These are phyloP conservation scores for Larimichthys crocea DNA, from an alignment of 2,113 vertebrate genomes.

Conservation along the genomic window DNA sequence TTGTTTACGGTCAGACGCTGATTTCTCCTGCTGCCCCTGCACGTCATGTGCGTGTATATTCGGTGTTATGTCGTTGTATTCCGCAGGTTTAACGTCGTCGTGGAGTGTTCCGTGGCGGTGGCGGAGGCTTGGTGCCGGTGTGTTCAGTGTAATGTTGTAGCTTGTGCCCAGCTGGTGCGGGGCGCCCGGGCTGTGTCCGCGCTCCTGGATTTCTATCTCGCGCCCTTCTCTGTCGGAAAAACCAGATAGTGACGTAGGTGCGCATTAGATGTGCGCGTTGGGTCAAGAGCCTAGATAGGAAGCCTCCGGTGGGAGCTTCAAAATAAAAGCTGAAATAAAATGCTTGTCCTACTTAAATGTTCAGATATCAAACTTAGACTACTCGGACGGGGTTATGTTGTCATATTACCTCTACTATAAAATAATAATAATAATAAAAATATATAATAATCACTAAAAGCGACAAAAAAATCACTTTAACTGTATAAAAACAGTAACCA, in stretches of 20 bases:
- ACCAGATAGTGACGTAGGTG: slow-evolving; percentile 71
- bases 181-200: slow-evolving; percentile 63
- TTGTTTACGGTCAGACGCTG: slow-evolving; percentile 36
- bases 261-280: slow-evolving; percentile 57
- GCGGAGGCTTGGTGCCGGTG: not conserved
- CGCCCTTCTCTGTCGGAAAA: slow-evolving; percentile 69
- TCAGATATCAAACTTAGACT: not conserved
- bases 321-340: slow-evolving; percentile 10
- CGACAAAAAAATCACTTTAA: no score
- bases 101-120: rapidly evolving
- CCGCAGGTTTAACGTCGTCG: not conserved
- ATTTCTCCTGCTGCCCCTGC: not conserved
- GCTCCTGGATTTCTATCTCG: slow-evolving; percentile 83
- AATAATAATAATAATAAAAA: not conserved
- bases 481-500: no score
- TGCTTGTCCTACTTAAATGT: not conserved
- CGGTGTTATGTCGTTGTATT: not conserved
- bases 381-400: not conserved
- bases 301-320: slow-evolving; percentile 24
- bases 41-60: slow-evolving; percentile 35
- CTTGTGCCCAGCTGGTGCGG: slow-evolving; percentile 36
- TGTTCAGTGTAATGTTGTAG: not conserved
- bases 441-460: no score
- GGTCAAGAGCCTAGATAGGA: rapidly evolving
- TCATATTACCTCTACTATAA: no score